phyloP scores from a whole-genome alignment of 2,888 invertebrate genomes.

The Apodemia zela region DNA sequence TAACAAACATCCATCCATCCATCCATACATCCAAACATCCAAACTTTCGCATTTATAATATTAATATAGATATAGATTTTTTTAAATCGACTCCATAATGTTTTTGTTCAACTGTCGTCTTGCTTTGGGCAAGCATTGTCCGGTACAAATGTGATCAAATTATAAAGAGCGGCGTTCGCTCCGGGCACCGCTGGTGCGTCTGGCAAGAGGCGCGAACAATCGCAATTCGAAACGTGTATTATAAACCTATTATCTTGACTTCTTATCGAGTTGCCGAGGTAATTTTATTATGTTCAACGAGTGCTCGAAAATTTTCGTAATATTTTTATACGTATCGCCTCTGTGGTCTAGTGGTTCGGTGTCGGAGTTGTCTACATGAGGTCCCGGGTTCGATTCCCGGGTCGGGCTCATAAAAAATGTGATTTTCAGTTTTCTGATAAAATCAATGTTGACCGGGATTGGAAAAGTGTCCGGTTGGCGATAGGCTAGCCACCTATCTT shows the following conservation, averaged over 20 bases:
- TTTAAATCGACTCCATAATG: conserved; percentile 39
- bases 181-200: conserved; percentile 52
- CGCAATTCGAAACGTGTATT: conserved; percentile 48
- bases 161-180: conserved; percentile 72
- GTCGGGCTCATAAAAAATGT: no score
- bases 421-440: no score
- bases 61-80: no score
- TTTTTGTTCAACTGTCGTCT: conserved; percentile 56
- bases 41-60: no score
- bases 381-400: no score
- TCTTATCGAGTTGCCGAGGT: conserved; percentile 32
- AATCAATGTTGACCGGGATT: no score
- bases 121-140: conserved; percentile 74
- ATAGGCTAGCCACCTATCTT: no score
- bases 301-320: conserved; percentile 10
- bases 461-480: no score
- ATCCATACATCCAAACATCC: no score
- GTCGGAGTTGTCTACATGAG: no score
- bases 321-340: neutral
- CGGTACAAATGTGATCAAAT: conserved; percentile 79
- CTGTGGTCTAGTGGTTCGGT: no score
- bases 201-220: conserved; percentile 59
- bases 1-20: no score
- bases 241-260: conserved; percentile 37
- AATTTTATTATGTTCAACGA: conserved; percentile 25